phyloP scores from a whole-genome alignment of 2,888 invertebrate genomes.

The Papilio protenor region DNA sequence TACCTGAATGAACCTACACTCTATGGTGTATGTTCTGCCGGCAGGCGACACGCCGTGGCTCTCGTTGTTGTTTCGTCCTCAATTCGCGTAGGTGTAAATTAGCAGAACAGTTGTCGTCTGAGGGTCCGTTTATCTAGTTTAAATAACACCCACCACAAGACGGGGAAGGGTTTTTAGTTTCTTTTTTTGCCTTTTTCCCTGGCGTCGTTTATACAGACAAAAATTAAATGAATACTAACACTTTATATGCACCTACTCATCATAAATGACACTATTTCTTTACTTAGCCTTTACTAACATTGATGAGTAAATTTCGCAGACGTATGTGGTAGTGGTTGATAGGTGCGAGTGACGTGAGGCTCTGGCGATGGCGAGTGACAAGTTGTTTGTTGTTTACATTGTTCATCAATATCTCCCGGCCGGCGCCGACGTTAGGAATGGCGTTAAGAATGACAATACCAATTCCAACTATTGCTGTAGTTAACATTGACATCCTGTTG shows the following conservation, averaged over 20 bases:
- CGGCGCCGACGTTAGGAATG: too few species aligned
- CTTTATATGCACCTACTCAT: background rate
- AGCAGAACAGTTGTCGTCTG: background rate
- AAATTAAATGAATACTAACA: background rate
- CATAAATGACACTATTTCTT: background rate
- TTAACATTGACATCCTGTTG: background rate
- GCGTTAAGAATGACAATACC: background rate
- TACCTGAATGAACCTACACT: background rate
- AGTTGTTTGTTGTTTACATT: background rate
- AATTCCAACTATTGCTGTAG: background rate
- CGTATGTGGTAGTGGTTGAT: background rate
- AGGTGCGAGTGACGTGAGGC: background rate
- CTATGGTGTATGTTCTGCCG: background rate
- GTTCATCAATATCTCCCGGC: background rate
- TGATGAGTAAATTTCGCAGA: background rate
- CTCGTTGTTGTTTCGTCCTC: background rate
- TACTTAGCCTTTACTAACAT: background rate
- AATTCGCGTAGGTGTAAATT: constrained; percentile 19
- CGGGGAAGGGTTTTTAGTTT: background rate
- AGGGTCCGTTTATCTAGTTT: constrained; percentile 4
- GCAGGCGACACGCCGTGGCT: background rate
- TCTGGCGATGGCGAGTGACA: background rate
- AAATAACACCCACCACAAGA: background rate
- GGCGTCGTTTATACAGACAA: background rate
- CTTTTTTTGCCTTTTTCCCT: background rate